These are phyloP conservation scores for Hozukius guyotensis DNA, from an alignment of 2,797 vertebrate species.

Conservation along the genomic window DNA sequence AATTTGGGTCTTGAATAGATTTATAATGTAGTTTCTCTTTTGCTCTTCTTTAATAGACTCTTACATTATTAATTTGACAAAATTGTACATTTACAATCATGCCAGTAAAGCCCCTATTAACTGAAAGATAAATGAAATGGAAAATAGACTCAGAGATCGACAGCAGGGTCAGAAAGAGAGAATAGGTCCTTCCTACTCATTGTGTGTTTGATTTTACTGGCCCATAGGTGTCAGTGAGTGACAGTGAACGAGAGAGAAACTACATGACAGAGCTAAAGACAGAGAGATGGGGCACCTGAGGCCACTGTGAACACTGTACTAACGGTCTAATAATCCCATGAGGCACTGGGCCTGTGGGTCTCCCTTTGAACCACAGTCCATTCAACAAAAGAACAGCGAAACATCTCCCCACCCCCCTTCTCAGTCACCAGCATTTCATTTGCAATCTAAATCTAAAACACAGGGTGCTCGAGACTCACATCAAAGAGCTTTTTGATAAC, in stretches of 20 bases:
- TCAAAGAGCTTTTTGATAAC: constrained; percentile 75
- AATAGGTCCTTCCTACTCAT: background rate
- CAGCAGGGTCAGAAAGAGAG: background rate
- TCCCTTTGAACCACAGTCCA: constrained; percentile 71
- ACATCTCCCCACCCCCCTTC: constrained; percentile 53
- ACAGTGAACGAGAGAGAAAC: constrained; percentile 35
- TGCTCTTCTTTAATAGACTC: background rate
- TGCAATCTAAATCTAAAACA: constrained; percentile 74
- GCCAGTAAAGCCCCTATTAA: background rate
- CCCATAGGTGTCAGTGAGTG: constrained; percentile 48
- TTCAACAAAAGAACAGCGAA: constrained; percentile 54
- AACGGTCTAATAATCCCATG: constrained; percentile 46
- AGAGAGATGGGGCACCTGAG: constrained; percentile 24
- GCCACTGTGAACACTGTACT: constrained; percentile 35
- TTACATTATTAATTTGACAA: background rate
- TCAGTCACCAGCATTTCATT: constrained; percentile 70
- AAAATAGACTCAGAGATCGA: background rate
- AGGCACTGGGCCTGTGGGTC: constrained; percentile 50
- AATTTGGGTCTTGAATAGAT: background rate
- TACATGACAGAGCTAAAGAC: background rate
- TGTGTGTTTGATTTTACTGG: constrained; percentile 16
- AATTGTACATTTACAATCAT: background rate
- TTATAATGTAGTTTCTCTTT: background rate
- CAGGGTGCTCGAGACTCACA: constrained; percentile 60
- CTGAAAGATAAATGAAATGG: background rate